Base-by-base conservation (phyloP, 2,888 invertebrate species). In the Automeris io region DNA sequence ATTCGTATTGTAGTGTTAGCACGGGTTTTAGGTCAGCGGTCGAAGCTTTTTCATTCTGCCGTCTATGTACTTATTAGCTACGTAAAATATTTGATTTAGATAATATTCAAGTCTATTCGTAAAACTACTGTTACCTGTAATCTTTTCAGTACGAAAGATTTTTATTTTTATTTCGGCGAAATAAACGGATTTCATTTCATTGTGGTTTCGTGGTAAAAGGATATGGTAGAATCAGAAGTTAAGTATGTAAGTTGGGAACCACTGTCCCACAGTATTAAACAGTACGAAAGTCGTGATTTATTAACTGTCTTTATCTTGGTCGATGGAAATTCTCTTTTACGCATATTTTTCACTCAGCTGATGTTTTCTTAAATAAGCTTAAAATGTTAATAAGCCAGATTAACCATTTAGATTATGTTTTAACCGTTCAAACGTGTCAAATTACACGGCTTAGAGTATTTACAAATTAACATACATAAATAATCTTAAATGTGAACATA, bases 1-100 rank as follows among this genome's bases (percentile, higher is more conserved):
- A 73, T 74, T 70, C 54, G 61, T 67, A 61, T 70, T 70, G 68
- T 71, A 45, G 54, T 67, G 64, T 64, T 62, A 56, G 60, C 59
- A 65, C 60, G 57, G 52, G 47, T 55, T 61, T 54, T 52, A 53
- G 57, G 56, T 55, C 60, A 60, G 48, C 58, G 58, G 49, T 61
- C 59, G 61, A 51, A 51, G 45, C 55, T 53, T 48, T 51, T 55
- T 50, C 38, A 19, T 44, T 37, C 29, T 39, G 29, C 22, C 22
- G 43, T 11, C 38, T 33, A 12, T 33, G 18, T 13, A 29, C 9
- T 9, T n/a, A n/a, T n/a, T 38, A 18, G 18, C 39, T 12, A 50
- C 41, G 45, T 54, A 51, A 54, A n/a, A 52, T 54, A 47, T 46
- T 48, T 54, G 55, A 55, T 57, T 54, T 45, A 54, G 29, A 41